Evolutionary conservation across 2,888 invertebrate genomes (phyloP).

Genomic region (Microctonus hyperodae): DNA sequence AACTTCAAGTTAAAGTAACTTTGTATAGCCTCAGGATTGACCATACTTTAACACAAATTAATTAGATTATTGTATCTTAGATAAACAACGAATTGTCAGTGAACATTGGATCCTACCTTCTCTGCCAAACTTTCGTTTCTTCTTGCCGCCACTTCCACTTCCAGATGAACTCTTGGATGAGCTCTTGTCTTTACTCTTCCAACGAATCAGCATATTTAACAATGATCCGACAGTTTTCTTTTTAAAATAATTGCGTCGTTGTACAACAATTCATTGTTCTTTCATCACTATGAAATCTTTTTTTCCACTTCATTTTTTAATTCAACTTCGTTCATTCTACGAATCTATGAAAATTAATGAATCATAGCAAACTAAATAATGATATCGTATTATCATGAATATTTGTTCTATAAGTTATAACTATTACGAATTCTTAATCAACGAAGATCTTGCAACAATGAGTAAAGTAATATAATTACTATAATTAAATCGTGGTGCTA

Average conservation of each 20-base stretch:
- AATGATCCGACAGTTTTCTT: constrained; percentile 10
- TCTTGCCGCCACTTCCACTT: constrained; percentile 70
- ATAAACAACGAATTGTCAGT: background rate
- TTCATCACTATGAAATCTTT: background rate
- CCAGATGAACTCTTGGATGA: constrained; percentile 71
- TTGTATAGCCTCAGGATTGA: background rate
- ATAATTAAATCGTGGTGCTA: background rate
- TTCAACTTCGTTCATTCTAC: background rate
- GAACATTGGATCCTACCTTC: constrained; percentile 66
- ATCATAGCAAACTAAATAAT: background rate
- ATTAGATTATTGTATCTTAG: background rate
- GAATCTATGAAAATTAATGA: background rate
- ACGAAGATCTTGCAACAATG: background rate
- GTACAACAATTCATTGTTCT: constrained; percentile 2
- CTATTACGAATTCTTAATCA: background rate
- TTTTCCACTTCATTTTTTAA: background rate
- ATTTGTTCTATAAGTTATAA: background rate
- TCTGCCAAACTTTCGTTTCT: constrained; percentile 82
- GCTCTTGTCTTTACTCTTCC: constrained; percentile 85
- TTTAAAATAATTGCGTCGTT: constrained; percentile 13
- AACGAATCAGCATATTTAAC: constrained; percentile 78
- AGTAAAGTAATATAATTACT: background rate
- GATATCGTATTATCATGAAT: background rate
- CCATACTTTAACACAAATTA: background rate
- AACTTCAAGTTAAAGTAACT: background rate